phyloP scores from a whole-genome alignment of 2,113 vertebrate genomes.

The Oostethus manadensis region DNA sequence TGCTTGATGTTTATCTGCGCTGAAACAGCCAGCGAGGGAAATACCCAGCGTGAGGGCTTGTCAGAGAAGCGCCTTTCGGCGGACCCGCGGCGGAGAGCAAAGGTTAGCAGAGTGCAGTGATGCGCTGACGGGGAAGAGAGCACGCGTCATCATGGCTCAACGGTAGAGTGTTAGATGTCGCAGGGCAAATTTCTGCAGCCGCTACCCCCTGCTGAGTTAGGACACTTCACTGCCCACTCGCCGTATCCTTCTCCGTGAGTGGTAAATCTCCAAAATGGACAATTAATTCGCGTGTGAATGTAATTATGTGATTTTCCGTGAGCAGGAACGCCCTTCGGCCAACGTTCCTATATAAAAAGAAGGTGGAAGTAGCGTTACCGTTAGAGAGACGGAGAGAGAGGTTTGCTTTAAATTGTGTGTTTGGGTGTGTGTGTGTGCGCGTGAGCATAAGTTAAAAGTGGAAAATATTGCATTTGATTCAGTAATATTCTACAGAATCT shows the following conservation, averaged over 20 bases:
- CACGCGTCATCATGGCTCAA: constrained; percentile 27
- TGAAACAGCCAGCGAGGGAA: constrained; percentile 20
- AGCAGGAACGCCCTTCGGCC: not conserved
- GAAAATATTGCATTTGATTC: no score
- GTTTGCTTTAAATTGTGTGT: not conserved
- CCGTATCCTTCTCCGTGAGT: not conserved
- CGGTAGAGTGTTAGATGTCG: constrained; percentile 15
- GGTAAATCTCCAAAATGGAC: not conserved
- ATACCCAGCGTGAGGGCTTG: not conserved
- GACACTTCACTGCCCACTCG: constrained; percentile 7
- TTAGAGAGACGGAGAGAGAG: not conserved
- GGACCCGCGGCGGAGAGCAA: not conserved
- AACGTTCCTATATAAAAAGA: no score
- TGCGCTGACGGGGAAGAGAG: constrained; percentile 31
- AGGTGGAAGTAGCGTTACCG: not conserved
- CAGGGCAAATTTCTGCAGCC: constrained; percentile 14
- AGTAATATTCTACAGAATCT: no score
- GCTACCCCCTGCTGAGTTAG: constrained; percentile 3
- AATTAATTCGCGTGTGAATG: not conserved
- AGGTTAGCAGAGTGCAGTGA: constrained; percentile 33
- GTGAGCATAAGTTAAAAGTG: no score
- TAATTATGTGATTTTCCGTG: not conserved
- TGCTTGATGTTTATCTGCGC: constrained; percentile 14
- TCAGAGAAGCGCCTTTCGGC: constrained; percentile 4
- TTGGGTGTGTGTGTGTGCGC: no score